These are phyloP conservation scores for Philopedon plagiatum DNA, from an alignment of 2,888 invertebrate species.

Conservation along the genomic window DNA sequence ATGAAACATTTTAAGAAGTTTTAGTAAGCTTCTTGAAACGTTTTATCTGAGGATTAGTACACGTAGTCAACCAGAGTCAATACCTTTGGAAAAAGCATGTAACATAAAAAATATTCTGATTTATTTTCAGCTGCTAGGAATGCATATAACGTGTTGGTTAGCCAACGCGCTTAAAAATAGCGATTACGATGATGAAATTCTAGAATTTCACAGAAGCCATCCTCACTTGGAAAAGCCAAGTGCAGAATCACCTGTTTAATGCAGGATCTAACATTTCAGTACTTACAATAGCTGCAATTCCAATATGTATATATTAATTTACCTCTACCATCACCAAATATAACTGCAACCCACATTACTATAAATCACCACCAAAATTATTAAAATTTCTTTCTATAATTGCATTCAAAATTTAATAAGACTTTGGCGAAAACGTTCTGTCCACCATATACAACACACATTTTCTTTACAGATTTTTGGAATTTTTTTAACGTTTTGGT, in stretches of 20 bases:
- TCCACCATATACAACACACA: conserved; percentile 17
- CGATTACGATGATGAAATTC: conserved; percentile 27
- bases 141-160: conserved; percentile 87
- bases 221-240: neutral
- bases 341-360: too few species aligned
- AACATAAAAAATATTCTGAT: conserved; percentile 12
- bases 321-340: too few species aligned
- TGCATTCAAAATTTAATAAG: neutral
- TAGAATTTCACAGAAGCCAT: conserved; percentile 5
- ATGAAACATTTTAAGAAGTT: neutral
- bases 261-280: neutral
- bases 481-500: conserved; percentile 87
- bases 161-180: conserved; percentile 82
- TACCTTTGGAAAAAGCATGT: neutral
- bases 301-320: too few species aligned
- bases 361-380: neutral
- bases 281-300: too few species aligned
- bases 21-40: neutral
- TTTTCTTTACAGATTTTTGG: conserved; percentile 80
- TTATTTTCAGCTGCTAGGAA: conserved; percentile 82
- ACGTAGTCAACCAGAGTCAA: neutral
- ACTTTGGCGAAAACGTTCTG: neutral
- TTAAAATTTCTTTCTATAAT: neutral
- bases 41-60: neutral
- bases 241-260: neutral